A percentile compares a stretch with the other conserved stretches of the same genome.
These are phyloP conservation scores for Agelaius tricolor DNA, from an alignment of 2,113 vertebrate species.

Conservation along the genomic window DNA sequence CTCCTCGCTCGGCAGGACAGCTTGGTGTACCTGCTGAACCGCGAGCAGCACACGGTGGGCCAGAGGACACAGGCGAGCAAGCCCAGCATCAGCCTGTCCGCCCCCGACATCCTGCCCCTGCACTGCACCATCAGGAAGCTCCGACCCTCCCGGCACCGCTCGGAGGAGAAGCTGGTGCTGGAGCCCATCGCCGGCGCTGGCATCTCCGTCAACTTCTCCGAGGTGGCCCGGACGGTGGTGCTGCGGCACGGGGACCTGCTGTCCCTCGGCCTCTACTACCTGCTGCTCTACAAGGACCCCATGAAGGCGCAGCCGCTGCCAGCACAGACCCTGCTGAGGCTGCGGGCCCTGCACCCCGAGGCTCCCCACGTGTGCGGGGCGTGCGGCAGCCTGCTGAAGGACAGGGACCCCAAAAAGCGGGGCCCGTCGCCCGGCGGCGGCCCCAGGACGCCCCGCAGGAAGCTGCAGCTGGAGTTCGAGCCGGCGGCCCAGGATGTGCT, in stretches of 20 bases:
- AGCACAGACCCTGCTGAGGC: slow-evolving; percentile 81
- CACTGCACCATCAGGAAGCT: slow-evolving; percentile 84
- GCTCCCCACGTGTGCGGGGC: slow-evolving; percentile 71
- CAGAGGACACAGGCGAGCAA: slow-evolving; percentile 90
- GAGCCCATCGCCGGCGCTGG: slow-evolving; percentile 85
- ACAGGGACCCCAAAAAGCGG: slow-evolving; percentile 25
- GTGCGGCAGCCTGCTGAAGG: slow-evolving; percentile 79
- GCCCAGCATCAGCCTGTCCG: slow-evolving; percentile 92
- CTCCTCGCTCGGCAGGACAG: slow-evolving; percentile 82
- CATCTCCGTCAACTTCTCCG: slow-evolving; percentile 85
- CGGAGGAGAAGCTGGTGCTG: slow-evolving; percentile 65
- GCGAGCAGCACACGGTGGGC: slow-evolving; percentile 91
- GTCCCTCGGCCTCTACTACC: slow-evolving; percentile 90
- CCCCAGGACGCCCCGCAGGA: slow-evolving; percentile 71
- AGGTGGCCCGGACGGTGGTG: slow-evolving; percentile 79
- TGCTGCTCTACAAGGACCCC: slow-evolving; percentile 94
- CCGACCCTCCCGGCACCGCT: slow-evolving; percentile 45
- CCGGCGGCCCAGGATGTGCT: slow-evolving; percentile 83
- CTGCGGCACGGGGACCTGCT: slow-evolving; percentile 92
- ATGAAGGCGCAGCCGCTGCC: slow-evolving; percentile 84
- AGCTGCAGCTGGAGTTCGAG: slow-evolving; percentile 87
- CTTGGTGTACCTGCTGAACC: slow-evolving; percentile 90
- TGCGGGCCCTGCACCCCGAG: slow-evolving; percentile 75
- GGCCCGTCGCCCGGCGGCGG: slow-evolving; percentile 13
- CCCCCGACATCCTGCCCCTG: slow-evolving; percentile 92